Conservation (phyloP, 2,113 vertebrate species). For the Serinus canaria region DNA sequence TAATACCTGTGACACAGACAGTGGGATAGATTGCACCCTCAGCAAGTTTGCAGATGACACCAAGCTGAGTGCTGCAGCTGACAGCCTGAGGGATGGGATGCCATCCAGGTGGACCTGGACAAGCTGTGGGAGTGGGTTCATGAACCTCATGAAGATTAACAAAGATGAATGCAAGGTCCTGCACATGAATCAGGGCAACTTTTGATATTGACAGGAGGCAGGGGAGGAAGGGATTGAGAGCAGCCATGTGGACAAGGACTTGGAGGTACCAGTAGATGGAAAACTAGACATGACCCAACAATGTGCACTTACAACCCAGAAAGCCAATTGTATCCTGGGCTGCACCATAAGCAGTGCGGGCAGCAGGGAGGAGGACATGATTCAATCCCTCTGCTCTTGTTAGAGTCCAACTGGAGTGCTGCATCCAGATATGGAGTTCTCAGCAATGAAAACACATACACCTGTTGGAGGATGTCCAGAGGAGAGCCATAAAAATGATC, state of each 20-base stretch:
- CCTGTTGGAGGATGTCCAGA: rapidly evolving
- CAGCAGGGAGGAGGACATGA: not conserved
- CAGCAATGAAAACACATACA: not conserved
- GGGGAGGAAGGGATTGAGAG: not conserved
- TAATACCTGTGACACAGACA: not conserved
- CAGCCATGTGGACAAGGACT: not conserved
- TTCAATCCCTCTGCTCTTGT: not conserved
- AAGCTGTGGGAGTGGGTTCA: not conserved
- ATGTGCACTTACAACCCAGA: not conserved
- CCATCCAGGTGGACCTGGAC: not conserved
- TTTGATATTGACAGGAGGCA: not conserved
- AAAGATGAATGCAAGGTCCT: not conserved
- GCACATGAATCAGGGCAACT: not conserved
- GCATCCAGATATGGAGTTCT: not conserved
- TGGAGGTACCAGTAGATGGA: not conserved
- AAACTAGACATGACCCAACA: not conserved
- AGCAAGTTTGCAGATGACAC: not conserved
- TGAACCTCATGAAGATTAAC: not conserved
- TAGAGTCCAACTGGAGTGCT: not conserved
- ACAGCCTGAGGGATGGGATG: not conserved
- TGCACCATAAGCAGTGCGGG: rapidly evolving
- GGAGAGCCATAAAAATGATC: not conserved
- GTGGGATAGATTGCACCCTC: not conserved
- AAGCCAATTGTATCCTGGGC: not conserved
- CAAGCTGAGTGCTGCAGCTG: not conserved